Base-by-base conservation (phyloP, 2,797 vertebrate genomes). In the Coregonus suidteri region DNA sequence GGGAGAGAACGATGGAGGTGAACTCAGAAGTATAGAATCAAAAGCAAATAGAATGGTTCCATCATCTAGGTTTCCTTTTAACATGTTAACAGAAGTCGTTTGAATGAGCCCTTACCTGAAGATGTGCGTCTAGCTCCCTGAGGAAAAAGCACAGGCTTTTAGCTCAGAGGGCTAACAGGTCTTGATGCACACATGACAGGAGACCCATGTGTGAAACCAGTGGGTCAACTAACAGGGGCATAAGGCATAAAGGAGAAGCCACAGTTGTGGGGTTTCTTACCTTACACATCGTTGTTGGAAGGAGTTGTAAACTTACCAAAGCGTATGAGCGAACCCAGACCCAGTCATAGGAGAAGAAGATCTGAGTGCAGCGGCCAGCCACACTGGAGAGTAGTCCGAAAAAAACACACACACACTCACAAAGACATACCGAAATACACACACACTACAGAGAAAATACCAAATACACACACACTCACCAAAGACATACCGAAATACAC, bases 351-450 rank as follows among this genome's bases (percentile, higher is more conserved):
- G 96, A 97, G 80, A 98, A 98, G 91, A 98, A 97, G 84, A 98
- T 98, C 78, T 98, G 97, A 1, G 96, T 97, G 96, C 96, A 4
- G 97, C 97, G 0, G 97, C 97, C 89, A 98, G 92, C 97, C 97
- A 98, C 82, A 98, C 96, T 98, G 74, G 53, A 14, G 59, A 30
- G 59, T 11, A 64, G n/a, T 11, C 7, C 30, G 18, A 75, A 25
- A 79, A 30, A 18, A 1, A 72, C 37, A 62, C 15, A 53, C 53
- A 53, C 11, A 53, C 52, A 54, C 9, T 25, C 25, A 25, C 25
- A 25, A 25, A 25, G 25, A 25, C 25, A 25, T 25, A 25, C 25
- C 25, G 25, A 25, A 25, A 25, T 25, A 25, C 25, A 25, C 25
- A 25, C 25, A 25, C 25, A 25, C 25, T 25, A 25, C 25, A 25